phyloP scores from a whole-genome alignment of 2,113 vertebrate genomes.

The Morone saxatilis region DNA sequence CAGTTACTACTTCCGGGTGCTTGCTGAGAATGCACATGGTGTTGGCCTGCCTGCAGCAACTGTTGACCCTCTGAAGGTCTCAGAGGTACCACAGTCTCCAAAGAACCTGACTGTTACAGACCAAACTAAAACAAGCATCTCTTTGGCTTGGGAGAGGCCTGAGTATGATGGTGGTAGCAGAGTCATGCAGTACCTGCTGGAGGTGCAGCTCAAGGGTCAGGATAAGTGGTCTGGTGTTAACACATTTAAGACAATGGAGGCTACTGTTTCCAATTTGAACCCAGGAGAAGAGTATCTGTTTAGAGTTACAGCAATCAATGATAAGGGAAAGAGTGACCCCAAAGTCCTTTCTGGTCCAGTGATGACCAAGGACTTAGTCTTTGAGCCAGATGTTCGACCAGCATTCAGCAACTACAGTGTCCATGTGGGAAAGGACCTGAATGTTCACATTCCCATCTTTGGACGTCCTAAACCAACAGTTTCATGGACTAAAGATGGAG shows the following conservation, averaged over 20 bases:
- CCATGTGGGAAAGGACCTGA: conserved; percentile 93
- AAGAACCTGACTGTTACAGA: conserved; percentile 94
- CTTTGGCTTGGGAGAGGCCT: conserved; percentile 95
- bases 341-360: conserved; percentile 93
- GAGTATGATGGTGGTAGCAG: conserved; percentile 98
- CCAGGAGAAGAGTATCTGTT: conserved; percentile 96
- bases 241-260: conserved; percentile 93
- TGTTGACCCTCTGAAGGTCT: conserved; percentile 92
- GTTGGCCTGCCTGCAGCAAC: conserved; percentile 93
- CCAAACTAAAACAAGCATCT: conserved; percentile 94
- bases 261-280: conserved; percentile 91
- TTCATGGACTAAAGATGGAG: conserved; percentile 93
- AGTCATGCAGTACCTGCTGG: conserved; percentile 95
- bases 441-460: conserved; percentile 92
- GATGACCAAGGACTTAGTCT: conserved; percentile 94
- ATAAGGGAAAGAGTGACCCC: conserved; percentile 98
- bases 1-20: conserved; percentile 95
- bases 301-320: conserved; percentile 95
- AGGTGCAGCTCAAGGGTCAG: conserved; percentile 94
- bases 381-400: conserved; percentile 94
- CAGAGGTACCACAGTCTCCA: conserved; percentile 96
- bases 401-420: conserved; percentile 93
- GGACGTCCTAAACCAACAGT: conserved; percentile 95
- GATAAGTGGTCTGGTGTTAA: conserved; percentile 96
- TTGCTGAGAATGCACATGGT: conserved; percentile 95